Base-by-base conservation (phyloP, 1,140 invertebrate genomes). In the Babylonia areolata region DNA sequence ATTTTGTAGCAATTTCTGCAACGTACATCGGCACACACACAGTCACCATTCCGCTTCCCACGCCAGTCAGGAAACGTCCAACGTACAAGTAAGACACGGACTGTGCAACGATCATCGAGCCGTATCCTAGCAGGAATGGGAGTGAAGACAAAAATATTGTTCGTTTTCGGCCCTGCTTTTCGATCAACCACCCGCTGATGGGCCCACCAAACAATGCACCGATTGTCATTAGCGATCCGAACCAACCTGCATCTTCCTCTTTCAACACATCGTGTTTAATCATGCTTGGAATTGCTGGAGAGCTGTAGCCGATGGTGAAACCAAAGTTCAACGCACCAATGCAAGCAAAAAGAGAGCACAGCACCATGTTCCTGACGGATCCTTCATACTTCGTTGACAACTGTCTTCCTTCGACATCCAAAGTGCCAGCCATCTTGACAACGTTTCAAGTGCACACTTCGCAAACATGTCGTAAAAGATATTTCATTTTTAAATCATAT, bases 161-260 rank as follows among this genome's bases (percentile, higher is more conserved):
- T 69, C 94, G 94, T 91, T 97, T 97, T 54, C 97, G 94, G 33
- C 97, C 97, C 85, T 97, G 95, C 1, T 95, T 92, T 89, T 98
- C 97, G 90, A 97, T 96, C 1, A 97, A 93, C 96, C 96, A 96
- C 94, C 98, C 98, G 0, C 96, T 96, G 0, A 97, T 96, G 0
- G 98, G 91, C 0, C 97, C 97, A 9, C 96, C 96, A 2, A 96
- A 88, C 42, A 97, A 95, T 11, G 97, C 98, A 85, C 97, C 97
- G 81, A 99, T 92, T 0, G 97, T 97, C 96, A 99, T 96, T 17
- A 98, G 94, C 84, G 97, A 97, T 64, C 97, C 97, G 85, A 99
- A 96, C 98, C 98, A 99, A 73, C 97, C 97, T 83, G 95, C 95
- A 69, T 96, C 94, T 0, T 87, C 17, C 1, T 91, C 93, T 0